phyloP scores from a whole-genome alignment of 1,140 invertebrate species.

The Telenomus remus region DNA sequence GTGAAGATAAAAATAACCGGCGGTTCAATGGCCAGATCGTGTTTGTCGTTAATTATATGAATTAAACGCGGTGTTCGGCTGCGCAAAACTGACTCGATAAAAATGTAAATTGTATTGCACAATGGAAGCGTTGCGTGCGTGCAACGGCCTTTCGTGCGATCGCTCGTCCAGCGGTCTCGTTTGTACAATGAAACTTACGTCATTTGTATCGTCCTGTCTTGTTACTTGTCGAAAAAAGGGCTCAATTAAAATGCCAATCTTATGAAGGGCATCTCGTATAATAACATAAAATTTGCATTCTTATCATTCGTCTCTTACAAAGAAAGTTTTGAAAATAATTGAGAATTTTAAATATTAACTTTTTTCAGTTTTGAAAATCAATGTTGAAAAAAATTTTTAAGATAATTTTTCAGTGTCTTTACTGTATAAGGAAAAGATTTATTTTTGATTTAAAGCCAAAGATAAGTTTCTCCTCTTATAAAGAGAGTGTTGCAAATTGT shows the following conservation, averaged over 20 bases:
- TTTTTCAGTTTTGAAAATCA: too few species aligned
- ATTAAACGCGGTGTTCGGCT: slow-evolving; percentile 1
- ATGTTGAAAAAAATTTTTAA: too few species aligned
- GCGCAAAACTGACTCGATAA: slow-evolving; percentile 26
- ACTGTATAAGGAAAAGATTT: too few species aligned
- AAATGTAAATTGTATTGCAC: slow-evolving; percentile 52
- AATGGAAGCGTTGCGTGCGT: slow-evolving; percentile 52
- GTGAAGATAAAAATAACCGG: slow-evolving; percentile 1
- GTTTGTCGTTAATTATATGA: slow-evolving; percentile 28
- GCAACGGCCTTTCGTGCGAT: slow-evolving; percentile 52
- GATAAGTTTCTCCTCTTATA: slow-evolving; percentile 3
- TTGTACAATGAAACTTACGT: slow-evolving; percentile 56
- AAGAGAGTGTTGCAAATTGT: not conserved
- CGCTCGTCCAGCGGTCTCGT: slow-evolving; percentile 38
- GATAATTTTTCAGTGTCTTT: too few species aligned
- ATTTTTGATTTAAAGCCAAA: too few species aligned
- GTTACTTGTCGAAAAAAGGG: slow-evolving; percentile 18
- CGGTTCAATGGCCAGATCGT: slow-evolving; percentile 24
- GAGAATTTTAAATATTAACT: too few species aligned
- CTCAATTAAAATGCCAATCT: too few species aligned
- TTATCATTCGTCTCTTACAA: too few species aligned
- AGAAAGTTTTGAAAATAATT: too few species aligned
- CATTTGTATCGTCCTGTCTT: slow-evolving; percentile 46
- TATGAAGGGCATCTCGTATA: too few species aligned
- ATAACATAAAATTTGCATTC: too few species aligned